Evolutionary conservation across 53 echinoderm and acorn worm genomes (phyloP).

Genomic region (Arbacia lixula): DNA sequence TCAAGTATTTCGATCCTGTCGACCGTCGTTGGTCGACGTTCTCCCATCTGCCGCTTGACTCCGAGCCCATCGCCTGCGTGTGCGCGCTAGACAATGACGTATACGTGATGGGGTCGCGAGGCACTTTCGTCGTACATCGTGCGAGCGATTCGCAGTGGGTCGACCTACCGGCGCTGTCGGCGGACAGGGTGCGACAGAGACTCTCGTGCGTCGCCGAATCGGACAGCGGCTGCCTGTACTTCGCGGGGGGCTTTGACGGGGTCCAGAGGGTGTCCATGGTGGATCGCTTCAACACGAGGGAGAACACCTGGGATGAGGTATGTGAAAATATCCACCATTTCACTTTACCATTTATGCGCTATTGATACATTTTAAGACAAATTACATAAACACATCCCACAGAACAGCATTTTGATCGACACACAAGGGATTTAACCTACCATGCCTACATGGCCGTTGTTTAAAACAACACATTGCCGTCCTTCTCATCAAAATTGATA

Average conservation of each 20-base stretch:
- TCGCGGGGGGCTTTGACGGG: slow-evolving; percentile 82
- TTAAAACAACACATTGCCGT: too few species aligned
- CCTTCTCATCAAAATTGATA: too few species aligned
- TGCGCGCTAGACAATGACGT: slow-evolving; percentile 71
- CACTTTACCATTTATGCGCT: too few species aligned
- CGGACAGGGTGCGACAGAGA: slow-evolving; percentile 70
- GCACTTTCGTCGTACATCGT: slow-evolving; percentile 66
- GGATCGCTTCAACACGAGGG: slow-evolving; percentile 72
- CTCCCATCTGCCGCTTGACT: slow-evolving; percentile 70
- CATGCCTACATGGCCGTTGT: too few species aligned
- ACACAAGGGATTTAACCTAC: too few species aligned
- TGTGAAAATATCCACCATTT: too few species aligned
- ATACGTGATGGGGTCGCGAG: slow-evolving; percentile 73
- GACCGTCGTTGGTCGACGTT: slow-evolving; percentile 79
- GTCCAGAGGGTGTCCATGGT: slow-evolving; percentile 66
- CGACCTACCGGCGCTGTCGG: slow-evolving; percentile 58
- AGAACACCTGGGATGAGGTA: slow-evolving; percentile 56
- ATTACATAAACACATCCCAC: too few species aligned
- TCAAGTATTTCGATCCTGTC: slow-evolving; percentile 81
- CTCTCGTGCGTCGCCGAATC: slow-evolving; percentile 61
- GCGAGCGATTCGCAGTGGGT: slow-evolving; percentile 58
- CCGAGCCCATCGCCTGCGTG: slow-evolving; percentile 71
- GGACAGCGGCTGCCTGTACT: slow-evolving; percentile 65
- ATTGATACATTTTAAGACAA: too few species aligned
- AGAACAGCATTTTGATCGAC: too few species aligned